These are phyloP conservation scores for Psylliodes chrysocephalus DNA, from an alignment of 2,888 invertebrate species.

Conservation along the genomic window DNA sequence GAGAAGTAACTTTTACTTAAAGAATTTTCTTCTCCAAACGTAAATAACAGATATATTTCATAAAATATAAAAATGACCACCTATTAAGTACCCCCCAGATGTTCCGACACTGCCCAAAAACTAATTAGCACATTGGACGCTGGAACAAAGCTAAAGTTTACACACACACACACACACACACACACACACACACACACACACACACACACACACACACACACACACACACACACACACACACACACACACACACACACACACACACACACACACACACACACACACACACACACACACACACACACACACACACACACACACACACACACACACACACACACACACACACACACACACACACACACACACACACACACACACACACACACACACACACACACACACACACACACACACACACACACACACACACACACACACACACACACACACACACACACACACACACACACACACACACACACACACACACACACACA, in stretches of 20 bases:
- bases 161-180: neutral
- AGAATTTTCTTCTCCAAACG: no score
- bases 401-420: neutral
- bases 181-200: neutral
- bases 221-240: neutral
- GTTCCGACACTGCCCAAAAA: no score
- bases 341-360: neutral
- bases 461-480: neutral
- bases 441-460: neutral
- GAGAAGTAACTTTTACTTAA: no score
- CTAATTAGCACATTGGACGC: no score
- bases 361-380: neutral
- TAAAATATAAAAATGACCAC: no score
- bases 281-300: neutral
- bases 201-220: neutral
- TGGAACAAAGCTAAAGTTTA: no score
- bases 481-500: neutral
- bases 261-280: neutral
- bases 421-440: neutral
- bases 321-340: neutral
- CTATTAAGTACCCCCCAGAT: no score
- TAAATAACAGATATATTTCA: no score
- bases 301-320: neutral
- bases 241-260: neutral
- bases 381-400: neutral